A percentile compares a stretch with the other conserved stretches of the same genome.
Conservation (phyloP, 1,140 invertebrate genomes). For the Lordiphosa clarofinis region DNA sequence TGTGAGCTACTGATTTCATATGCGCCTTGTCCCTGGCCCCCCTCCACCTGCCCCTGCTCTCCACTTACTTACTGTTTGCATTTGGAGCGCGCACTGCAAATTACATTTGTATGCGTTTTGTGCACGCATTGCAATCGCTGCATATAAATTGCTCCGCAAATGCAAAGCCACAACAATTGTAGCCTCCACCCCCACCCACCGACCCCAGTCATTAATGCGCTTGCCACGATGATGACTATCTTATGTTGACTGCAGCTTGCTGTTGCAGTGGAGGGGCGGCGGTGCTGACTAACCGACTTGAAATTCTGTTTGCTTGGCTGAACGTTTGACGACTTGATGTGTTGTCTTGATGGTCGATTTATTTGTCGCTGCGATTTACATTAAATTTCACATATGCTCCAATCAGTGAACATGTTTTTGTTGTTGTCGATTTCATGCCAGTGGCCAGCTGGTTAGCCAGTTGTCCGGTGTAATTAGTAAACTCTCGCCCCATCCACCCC, state of each 20-base stretch:
- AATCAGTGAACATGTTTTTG: slow-evolving; percentile 24
- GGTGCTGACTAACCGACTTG: slow-evolving; percentile 34
- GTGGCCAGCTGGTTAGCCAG: slow-evolving; percentile 20
- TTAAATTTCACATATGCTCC: slow-evolving; percentile 27
- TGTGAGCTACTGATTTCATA: slow-evolving; percentile 64
- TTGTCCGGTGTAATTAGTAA: slow-evolving; percentile 39
- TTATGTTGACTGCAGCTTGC: slow-evolving; percentile 48
- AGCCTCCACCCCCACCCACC: background rate
- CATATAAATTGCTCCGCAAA: slow-evolving; percentile 75
- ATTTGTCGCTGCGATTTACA: slow-evolving; percentile 55
- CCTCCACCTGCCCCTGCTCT: background rate
- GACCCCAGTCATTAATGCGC: slow-evolving; percentile 66
- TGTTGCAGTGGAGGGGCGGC: slow-evolving; percentile 1
- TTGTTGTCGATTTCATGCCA: slow-evolving; percentile 38
- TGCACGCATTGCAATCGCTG: slow-evolving; percentile 73
- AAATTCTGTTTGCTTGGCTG: slow-evolving; percentile 56
- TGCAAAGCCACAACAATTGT: slow-evolving; percentile 74
- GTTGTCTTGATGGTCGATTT: slow-evolving; percentile 56
- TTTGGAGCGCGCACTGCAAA: slow-evolving; percentile 60
- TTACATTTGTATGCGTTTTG: slow-evolving; percentile 77
- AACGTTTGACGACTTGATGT: slow-evolving; percentile 54
- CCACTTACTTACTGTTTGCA: slow-evolving; percentile 42
- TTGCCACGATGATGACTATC: slow-evolving; percentile 71
- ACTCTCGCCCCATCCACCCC: background rate
- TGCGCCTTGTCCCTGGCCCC: slow-evolving; percentile 52